A percentile compares a stretch with the other conserved stretches of the same genome.
Evolutionary conservation across 2,113 vertebrate species (phyloP).

Genomic region (Choloepus hoffmanni): DNA sequence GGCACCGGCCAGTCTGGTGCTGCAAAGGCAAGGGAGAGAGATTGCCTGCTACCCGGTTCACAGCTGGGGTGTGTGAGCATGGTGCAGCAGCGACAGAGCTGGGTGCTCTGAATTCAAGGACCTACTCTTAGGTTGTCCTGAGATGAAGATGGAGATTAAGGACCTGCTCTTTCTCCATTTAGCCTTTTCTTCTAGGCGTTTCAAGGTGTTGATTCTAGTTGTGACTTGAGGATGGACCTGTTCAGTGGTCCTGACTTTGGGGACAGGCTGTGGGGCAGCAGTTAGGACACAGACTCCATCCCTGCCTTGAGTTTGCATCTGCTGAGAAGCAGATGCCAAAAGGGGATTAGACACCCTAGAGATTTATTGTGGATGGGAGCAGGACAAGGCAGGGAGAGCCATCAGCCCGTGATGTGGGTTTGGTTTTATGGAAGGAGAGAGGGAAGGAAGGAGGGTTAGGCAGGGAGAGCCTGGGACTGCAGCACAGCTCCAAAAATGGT

Average conservation of each 20-base stretch:
- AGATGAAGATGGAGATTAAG: background rate
- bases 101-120: background rate
- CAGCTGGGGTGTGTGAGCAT: background rate
- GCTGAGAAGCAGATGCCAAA: background rate
- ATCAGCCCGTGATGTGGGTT: background rate
- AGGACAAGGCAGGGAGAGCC: background rate
- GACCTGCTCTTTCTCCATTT: background rate
- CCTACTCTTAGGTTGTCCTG: background rate
- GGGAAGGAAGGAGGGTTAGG: too few species aligned
- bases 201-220: background rate
- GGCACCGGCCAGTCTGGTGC: background rate
- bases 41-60: background rate
- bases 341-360: background rate
- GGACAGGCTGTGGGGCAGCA: background rate
- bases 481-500: too few species aligned
- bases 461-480: too few species aligned
- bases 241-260: background rate
- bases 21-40: background rate
- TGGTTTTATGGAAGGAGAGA: background rate
- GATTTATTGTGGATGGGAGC: too few species aligned
- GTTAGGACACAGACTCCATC: background rate
- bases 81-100: constrained; percentile 35
- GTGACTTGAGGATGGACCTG: background rate
- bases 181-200: accelerated
- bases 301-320: accelerated